Percentiles rank a stretch among this genome's conserved stretches.
Evolutionary conservation across 1,140 invertebrate species (phyloP).

Genomic region (Nasonia vitripennis): DNA sequence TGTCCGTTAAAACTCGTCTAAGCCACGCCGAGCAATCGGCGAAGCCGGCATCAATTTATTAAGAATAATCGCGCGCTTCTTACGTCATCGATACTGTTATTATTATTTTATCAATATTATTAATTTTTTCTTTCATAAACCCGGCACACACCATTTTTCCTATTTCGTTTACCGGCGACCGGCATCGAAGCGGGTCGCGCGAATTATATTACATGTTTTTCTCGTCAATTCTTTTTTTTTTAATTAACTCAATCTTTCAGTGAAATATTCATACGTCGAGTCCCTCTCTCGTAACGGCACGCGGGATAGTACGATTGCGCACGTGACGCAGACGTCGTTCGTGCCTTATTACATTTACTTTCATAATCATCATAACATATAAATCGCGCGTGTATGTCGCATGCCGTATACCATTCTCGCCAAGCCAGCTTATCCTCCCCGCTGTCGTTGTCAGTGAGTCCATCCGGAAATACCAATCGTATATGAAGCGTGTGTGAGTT

Average conservation of each 20-base stretch:
- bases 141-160: slow-evolving; percentile 26
- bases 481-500: slow-evolving; percentile 6
- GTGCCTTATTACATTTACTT: slow-evolving; percentile 32
- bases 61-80: slow-evolving; percentile 35
- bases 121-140: slow-evolving; percentile 3
- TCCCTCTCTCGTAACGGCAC: not conserved
- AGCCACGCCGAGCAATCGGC: slow-evolving; percentile 5
- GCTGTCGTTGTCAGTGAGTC: slow-evolving; percentile 21
- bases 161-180: slow-evolving; percentile 10
- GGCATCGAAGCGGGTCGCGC: not conserved
- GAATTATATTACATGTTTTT: slow-evolving; percentile 46
- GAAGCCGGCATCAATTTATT: slow-evolving; percentile 26
- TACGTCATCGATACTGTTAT: not conserved
- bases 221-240: not conserved
- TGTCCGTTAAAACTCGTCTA: slow-evolving; percentile 22
- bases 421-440: not conserved
- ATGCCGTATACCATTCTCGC: not conserved
- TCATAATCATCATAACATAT: slow-evolving; percentile 4
- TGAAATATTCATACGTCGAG: slow-evolving; percentile 19
- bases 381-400: slow-evolving; percentile 6
- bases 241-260: not conserved
- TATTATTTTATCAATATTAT: not conserved
- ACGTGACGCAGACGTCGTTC: not conserved
- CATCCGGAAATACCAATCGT: slow-evolving; percentile 6
- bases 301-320: not conserved